Conservation (phyloP, 2,113 vertebrate genomes). For the Anhinga rufa region DNA sequence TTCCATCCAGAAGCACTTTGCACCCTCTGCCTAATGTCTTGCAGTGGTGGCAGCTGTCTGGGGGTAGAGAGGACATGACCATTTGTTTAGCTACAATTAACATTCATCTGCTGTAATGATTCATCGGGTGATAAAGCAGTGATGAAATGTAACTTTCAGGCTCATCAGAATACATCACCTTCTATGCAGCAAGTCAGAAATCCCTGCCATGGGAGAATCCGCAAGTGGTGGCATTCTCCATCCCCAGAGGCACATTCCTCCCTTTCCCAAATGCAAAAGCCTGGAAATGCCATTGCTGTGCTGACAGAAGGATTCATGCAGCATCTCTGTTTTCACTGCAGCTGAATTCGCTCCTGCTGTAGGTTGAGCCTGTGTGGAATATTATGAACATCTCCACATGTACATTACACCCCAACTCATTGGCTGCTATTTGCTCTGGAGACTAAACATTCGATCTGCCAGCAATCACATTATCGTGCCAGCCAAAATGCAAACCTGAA, state of each 20-base stretch:
- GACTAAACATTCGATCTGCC: slow-evolving; percentile 73
- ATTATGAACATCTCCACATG: slow-evolving; percentile 67
- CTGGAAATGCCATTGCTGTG: slow-evolving; percentile 59
- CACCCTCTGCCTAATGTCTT: slow-evolving; percentile 50
- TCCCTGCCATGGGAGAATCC: slow-evolving; percentile 26
- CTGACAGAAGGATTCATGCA: slow-evolving; percentile 67
- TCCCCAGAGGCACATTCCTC: slow-evolving; percentile 45
- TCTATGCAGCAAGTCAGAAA: slow-evolving; percentile 38
- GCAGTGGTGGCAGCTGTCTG: slow-evolving; percentile 55
- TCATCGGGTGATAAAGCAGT: slow-evolving; percentile 59
- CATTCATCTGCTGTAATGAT: slow-evolving; percentile 63
- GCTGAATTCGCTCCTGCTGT: slow-evolving; percentile 56
- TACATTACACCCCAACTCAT: slow-evolving; percentile 69
- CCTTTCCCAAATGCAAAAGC: slow-evolving; percentile 42
- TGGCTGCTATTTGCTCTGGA: slow-evolving; percentile 72
- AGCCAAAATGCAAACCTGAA: slow-evolving; percentile 77
- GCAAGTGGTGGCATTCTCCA: not conserved
- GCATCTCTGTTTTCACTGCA: slow-evolving; percentile 66
- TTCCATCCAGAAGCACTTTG: slow-evolving; percentile 45
- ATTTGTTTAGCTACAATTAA: slow-evolving; percentile 67
- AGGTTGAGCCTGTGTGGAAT: slow-evolving; percentile 66
- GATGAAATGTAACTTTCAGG: slow-evolving; percentile 60
- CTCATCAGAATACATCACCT: slow-evolving; percentile 57
- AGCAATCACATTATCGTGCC: slow-evolving; percentile 71
- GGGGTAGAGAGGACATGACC: slow-evolving; percentile 52